phyloP scores from a whole-genome alignment of 1,140 invertebrate species.

The Euborellia annulipes region DNA sequence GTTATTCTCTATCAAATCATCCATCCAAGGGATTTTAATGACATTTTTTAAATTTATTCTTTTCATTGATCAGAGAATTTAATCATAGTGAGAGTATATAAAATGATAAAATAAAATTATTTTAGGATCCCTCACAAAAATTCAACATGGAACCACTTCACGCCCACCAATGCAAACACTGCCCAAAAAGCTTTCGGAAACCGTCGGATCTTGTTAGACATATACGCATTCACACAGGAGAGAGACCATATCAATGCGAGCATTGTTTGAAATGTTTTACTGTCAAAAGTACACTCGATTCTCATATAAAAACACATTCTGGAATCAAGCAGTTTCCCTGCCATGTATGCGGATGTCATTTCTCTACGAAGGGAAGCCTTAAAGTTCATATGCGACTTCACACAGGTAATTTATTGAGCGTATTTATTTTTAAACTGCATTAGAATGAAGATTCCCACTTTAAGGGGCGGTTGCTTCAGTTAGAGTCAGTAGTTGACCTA shows the following conservation, averaged over 20 bases:
- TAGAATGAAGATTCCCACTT: too few relatives aligned
- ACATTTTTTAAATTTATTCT: too few relatives aligned
- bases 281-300: slow-evolving; percentile 46
- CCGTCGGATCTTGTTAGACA: slow-evolving; percentile 35
- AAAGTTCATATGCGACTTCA: slow-evolving; percentile 57
- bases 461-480: too few relatives aligned
- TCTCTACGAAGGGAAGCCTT: slow-evolving; percentile 42
- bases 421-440: too few relatives aligned
- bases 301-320: slow-evolving; percentile 39
- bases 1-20: too few relatives aligned
- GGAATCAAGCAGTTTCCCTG: slow-evolving; percentile 36
- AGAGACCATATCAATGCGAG: slow-evolving; percentile 46
- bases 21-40: too few relatives aligned
- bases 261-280: slow-evolving; percentile 47
- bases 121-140: slow-evolving; percentile 8
- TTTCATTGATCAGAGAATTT: too few relatives aligned
- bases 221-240: slow-evolving; percentile 44
- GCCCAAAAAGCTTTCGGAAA: slow-evolving; percentile 36
- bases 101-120: slow-evolving; percentile 2
- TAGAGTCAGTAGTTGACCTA: too few relatives aligned
- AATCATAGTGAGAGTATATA: not conserved
- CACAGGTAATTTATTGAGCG: slow-evolving; percentile 37
- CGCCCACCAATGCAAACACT: slow-evolving; percentile 36
- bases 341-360: slow-evolving; percentile 38
- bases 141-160: slow-evolving; percentile 8